These are phyloP conservation scores for Protophormia terraenovae DNA, from an alignment of 2,888 invertebrate genomes.

Conservation along the genomic window DNA sequence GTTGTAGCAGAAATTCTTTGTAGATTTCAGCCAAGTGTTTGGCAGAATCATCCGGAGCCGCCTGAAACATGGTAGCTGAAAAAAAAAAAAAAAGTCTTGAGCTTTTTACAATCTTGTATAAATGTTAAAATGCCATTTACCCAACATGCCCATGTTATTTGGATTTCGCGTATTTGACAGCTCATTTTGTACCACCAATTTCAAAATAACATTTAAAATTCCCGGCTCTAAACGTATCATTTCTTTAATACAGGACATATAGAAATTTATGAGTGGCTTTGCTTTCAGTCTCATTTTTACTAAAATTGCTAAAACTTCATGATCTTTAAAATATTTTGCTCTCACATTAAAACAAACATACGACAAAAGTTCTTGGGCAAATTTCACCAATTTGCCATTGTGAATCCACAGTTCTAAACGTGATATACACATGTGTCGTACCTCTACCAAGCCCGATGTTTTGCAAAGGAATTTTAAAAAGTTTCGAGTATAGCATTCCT, in stretches of 20 bases:
- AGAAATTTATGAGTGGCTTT: slow-evolving; percentile 94
- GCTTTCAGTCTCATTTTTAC: slow-evolving; percentile 96
- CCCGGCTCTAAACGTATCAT: slow-evolving; percentile 92
- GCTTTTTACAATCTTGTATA: not conserved
- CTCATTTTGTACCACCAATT: slow-evolving; percentile 97
- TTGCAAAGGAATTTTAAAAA: slow-evolving; percentile 92
- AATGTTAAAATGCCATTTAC: slow-evolving; percentile 68
- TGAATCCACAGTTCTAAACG: slow-evolving; percentile 96
- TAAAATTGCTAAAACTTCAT: slow-evolving; percentile 90
- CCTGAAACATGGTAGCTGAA: slow-evolving; percentile 91
- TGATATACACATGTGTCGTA: slow-evolving; percentile 80
- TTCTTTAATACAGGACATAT: slow-evolving; percentile 94
- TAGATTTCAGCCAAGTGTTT: slow-evolving; percentile 92
- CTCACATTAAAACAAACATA: slow-evolving; percentile 95
- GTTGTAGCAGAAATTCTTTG: slow-evolving; percentile 91
- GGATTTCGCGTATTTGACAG: slow-evolving; percentile 94
- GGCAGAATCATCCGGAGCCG: slow-evolving; percentile 91
- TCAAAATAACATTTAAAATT: slow-evolving; percentile 91
- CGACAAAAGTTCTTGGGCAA: slow-evolving; percentile 95
- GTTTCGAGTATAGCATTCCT: slow-evolving; percentile 93
- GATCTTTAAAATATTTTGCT: slow-evolving; percentile 85
- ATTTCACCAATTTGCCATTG: slow-evolving; percentile 95
- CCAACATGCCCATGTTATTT: slow-evolving; percentile 95
- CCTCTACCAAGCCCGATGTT: slow-evolving; percentile 93
- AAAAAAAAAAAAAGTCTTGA: slow-evolving; percentile 35